phyloP scores from a whole-genome alignment of 2,888 invertebrate species.

The Leuctra nigra region DNA sequence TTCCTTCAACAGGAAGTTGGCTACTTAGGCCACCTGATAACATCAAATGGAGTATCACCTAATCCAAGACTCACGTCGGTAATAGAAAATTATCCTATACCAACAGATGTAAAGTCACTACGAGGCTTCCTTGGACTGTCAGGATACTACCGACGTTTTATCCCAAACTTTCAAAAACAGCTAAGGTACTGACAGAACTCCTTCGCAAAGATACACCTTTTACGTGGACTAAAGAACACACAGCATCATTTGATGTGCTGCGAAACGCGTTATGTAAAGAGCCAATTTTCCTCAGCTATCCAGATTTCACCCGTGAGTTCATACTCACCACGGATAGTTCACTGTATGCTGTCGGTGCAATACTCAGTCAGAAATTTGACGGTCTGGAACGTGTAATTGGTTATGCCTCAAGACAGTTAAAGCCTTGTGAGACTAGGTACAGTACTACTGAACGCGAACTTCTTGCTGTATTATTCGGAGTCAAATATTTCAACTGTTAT shows the following conservation, averaged over 20 bases:
- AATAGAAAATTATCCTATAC: conserved; percentile 28
- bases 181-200: conserved; percentile 10
- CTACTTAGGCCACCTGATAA: conserved; percentile 30
- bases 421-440: background rate
- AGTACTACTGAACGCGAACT: background rate
- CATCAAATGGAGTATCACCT: conserved; percentile 28
- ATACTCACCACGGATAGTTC: background rate
- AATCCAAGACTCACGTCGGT: conserved; percentile 28
- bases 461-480: background rate
- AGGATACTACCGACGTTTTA: conserved; percentile 30
- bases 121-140: conserved; percentile 30
- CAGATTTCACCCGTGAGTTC: background rate
- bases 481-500: conserved; percentile 2
- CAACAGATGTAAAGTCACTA: conserved; percentile 29
- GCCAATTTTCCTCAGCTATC: background rate
- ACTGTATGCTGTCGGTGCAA: background rate
- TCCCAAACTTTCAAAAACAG: conserved; percentile 28
- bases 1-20: conserved; percentile 26
- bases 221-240: conserved; percentile 10
- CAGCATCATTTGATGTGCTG: conserved; percentile 6
- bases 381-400: background rate
- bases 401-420: background rate
- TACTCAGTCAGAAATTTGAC: background rate
- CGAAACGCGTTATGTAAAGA: background rate
- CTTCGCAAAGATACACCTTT: conserved; percentile 2